phyloP scores from a whole-genome alignment of 2,113 vertebrate species.

The Pterophyllum scalare region DNA sequence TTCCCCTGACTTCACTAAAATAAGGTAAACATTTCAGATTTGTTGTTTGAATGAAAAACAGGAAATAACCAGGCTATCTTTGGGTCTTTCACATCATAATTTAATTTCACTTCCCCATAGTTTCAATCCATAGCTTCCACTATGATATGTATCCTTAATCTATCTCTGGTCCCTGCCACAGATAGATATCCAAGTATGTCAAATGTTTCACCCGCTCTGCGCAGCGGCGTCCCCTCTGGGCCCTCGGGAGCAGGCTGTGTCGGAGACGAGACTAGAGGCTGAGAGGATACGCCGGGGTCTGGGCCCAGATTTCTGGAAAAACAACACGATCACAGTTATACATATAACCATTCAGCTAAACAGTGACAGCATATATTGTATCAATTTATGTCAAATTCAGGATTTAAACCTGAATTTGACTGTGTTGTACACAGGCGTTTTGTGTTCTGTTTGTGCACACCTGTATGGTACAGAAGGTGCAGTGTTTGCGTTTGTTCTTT shows the following conservation, averaged over 20 bases:
- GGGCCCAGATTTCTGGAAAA: slow-evolving; percentile 84
- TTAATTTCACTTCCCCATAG: background rate
- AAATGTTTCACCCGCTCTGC: slow-evolving; percentile 85
- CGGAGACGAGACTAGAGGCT: slow-evolving; percentile 81
- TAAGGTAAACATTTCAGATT: background rate
- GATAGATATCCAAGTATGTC: background rate
- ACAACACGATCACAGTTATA: slow-evolving; percentile 14
- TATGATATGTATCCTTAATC: background rate
- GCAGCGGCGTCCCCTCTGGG: slow-evolving; percentile 86
- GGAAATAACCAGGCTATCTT: background rate
- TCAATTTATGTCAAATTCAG: background rate
- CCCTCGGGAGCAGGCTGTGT: slow-evolving; percentile 79
- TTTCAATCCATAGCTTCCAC: background rate
- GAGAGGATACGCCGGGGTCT: slow-evolving; percentile 81
- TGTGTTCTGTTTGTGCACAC: slow-evolving; percentile 40
- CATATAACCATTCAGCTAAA: background rate
- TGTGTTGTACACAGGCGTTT: background rate
- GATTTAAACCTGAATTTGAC: background rate
- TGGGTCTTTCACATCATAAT: background rate
- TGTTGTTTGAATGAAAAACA: background rate
- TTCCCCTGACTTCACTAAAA: background rate
- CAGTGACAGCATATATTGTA: background rate
- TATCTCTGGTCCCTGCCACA: background rate
- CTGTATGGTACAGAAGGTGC: slow-evolving; percentile 84
- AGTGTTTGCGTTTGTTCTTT: slow-evolving; percentile 85